Evolutionary conservation across 2,888 invertebrate genomes (phyloP).

Genomic region (Melipona beecheii): DNA sequence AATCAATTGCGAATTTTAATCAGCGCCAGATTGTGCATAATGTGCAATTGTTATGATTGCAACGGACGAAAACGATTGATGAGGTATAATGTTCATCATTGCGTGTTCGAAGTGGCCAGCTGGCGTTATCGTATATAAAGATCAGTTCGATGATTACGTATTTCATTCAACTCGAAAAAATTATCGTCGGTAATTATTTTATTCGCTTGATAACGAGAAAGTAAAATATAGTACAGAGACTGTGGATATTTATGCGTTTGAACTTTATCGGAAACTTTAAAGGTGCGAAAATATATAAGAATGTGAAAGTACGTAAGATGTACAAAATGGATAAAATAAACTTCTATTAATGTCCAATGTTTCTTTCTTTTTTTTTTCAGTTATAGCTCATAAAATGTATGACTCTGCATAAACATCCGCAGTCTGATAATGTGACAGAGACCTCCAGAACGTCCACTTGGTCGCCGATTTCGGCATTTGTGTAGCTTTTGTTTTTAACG

Average conservation of each 20-base stretch:
- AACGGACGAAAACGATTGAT: conserved; percentile 25
- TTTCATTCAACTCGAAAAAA: no score
- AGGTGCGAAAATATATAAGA: not conserved
- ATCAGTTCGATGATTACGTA: not conserved
- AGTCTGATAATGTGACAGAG: conserved; percentile 67
- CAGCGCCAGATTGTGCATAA: conserved; percentile 25
- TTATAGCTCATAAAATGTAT: not conserved
- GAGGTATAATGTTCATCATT: conserved; percentile 25
- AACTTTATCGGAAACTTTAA: not conserved
- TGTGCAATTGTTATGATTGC: conserved; percentile 24
- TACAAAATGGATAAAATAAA: not conserved
- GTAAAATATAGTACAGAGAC: conserved; percentile 53
- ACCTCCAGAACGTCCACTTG: conserved; percentile 81
- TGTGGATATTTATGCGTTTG: not conserved
- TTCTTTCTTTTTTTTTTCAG: not conserved
- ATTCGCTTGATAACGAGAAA: conserved; percentile 8
- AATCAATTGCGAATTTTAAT: conserved; percentile 10
- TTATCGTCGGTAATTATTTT: not conserved
- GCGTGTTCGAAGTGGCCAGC: not conserved
- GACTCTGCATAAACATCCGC: conserved; percentile 1
- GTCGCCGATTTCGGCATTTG: conserved; percentile 78
- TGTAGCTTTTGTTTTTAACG: conserved; percentile 56
- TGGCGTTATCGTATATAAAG: conserved; percentile 19
- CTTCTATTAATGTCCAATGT: not conserved
- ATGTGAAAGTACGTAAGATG: not conserved